A percentile compares a stretch with the other conserved stretches of the same genome.
These are phyloP conservation scores for Porites lutea DNA, from an alignment of 64 coral and sea anemone genomes.

Conservation along the genomic window DNA sequence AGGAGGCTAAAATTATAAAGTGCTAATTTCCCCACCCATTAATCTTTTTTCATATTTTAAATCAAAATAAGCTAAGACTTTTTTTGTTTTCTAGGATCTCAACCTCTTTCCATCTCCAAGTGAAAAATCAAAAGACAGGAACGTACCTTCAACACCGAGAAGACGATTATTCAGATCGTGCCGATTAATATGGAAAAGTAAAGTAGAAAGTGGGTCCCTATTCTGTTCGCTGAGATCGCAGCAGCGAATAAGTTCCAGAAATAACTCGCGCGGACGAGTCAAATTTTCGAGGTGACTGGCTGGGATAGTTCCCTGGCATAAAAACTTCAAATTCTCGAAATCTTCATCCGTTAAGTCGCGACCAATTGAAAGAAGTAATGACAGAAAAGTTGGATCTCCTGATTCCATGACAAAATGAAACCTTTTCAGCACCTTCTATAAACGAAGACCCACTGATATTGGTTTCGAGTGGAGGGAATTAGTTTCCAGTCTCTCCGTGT, in stretches of 20 bases:
- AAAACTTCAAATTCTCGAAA: conserved; percentile 90
- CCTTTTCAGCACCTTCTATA: neutral
- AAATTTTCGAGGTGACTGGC: conserved; percentile 76
- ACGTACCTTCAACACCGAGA: conserved; percentile 81
- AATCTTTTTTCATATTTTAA: too few species aligned
- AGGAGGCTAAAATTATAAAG: too few species aligned
- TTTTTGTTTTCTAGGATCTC: too few species aligned
- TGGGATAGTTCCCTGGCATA: conserved; percentile 76
- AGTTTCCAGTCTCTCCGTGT: conserved; percentile 1
- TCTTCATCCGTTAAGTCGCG: conserved; percentile 80
- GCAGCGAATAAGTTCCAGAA: conserved; percentile 75
- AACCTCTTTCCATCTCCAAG: too few species aligned
- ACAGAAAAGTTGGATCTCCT: conserved; percentile 75
- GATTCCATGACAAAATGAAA: conserved; percentile 51
- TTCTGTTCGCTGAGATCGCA: conserved; percentile 69
- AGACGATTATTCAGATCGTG: conserved; percentile 87
- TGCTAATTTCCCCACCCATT: too few species aligned
- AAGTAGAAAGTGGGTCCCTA: conserved; percentile 64
- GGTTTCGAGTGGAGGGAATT: neutral
- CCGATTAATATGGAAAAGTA: conserved; percentile 80
- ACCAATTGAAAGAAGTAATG: conserved; percentile 70
- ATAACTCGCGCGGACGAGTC: conserved; percentile 66
- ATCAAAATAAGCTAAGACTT: too few species aligned
- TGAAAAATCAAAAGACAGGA: too few species aligned
- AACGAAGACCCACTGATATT: neutral